Evolutionary conservation across 2,113 vertebrate species (phyloP), one percentile per base, ranked within the genome.

Genomic region (Propithecus coquereli): DNA sequence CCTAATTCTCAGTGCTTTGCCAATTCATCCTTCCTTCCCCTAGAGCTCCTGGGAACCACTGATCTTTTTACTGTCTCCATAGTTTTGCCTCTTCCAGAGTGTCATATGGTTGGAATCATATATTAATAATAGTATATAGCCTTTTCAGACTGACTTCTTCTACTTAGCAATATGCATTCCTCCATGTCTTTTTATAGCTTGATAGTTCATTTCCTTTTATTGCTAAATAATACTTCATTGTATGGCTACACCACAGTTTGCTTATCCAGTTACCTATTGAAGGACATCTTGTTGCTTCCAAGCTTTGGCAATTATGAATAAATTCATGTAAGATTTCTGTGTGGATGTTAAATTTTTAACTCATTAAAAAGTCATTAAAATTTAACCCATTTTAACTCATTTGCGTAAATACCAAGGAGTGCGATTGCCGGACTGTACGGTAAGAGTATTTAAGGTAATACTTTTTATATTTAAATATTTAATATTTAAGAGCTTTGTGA

Each of bases 331-430:
- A 59, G 25, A 30, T 40, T 84, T n/a, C 71, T 88, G 13, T 27
- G 22, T 37, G 8, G 54, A 80, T 20, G 11, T 68, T 76, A 95
- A 37, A 16, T 87, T 74, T 88, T 86, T 86, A 89, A 87, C 34
- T 85, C n/a, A 95, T 30, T 63, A 57, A 79, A 79, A 79, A 94
- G n/a, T 88, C 66, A 63, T 47, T 63, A 40, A 87, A 87, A 68
- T 83, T 94, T 85, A 88, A 87, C 34, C 73, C 70, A 43, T 16
- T 90, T 87, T 80, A 91, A 91, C 23, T 73, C 34, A 94, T 37
- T 74, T 87, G 27, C 47, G 37, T 73, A 90, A 94, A 79, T 50
- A 76, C 5, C 32, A 87, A 83, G n/a, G 16, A 54, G 16, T 4
- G 2, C 2, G 23, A 95, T 0, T 54, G 68, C 40, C 70, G n/a